Percentiles rank a stretch among this genome's conserved stretches.
Conservation (phyloP, 2,797 vertebrate species). For the Lemur catta region DNA sequence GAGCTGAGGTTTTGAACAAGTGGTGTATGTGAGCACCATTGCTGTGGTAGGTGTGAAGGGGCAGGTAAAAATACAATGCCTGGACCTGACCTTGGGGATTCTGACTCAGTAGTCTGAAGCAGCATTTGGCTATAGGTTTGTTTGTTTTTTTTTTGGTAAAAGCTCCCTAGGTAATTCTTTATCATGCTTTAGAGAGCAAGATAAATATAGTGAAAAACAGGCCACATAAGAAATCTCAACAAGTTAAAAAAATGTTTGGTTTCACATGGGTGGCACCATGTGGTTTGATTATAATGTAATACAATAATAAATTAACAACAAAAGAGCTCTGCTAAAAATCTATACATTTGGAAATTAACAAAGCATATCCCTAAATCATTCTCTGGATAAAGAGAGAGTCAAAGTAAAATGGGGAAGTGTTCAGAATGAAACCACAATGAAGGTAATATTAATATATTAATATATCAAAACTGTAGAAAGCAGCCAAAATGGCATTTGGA, state of each 20-base stretch:
- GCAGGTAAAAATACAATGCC: neutral
- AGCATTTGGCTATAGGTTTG: neutral
- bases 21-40: neutral
- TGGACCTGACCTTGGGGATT: neutral
- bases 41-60: neutral
- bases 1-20: neutral
- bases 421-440: neutral
- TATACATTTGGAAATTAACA: conserved; percentile 26
- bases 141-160: neutral
- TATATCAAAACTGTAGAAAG: neutral
- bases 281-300: neutral
- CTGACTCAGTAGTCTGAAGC: neutral
- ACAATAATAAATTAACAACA: neutral
- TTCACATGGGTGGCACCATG: neutral
- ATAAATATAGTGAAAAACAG: neutral
- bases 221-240: neutral
- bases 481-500: neutral
- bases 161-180: neutral
- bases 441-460: neutral
- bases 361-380: neutral
- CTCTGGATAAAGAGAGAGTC: neutral
- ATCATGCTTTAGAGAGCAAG: conserved; percentile 25
- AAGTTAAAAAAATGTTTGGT: neutral
- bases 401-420: neutral
- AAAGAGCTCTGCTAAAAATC: neutral